Evolutionary conservation across 1,140 invertebrate genomes (phyloP), one percentile per base, ranked within the genome.

Genomic region (Heliconius himera): DNA sequence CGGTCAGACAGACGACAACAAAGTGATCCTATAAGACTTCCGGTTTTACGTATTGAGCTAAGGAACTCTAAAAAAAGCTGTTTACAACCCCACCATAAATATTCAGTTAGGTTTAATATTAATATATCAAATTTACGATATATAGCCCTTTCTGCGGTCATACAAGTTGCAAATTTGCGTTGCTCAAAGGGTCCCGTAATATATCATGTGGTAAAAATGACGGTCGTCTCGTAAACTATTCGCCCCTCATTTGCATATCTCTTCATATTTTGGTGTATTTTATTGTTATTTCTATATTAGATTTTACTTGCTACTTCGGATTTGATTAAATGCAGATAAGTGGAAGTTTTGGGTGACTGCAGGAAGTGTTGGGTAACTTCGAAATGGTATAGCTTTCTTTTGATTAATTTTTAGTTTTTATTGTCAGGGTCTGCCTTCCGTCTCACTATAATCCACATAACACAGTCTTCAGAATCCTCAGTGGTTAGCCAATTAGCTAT

Each of bases 101-200:
- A 26, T 66, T 66, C 60, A 66, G 60, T 66, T 66, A 66, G 60
- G 60, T 26, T 66, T 66, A 66, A 66, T 66, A 66, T 66, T 66
- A 66, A 66, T 66, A 66, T 66, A 66, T 66, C 22, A 66, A 26
- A 66, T 66, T n/a, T 0, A 26, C n/a, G 4, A 66, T 66, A 66
- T 66, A 66, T 29, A 29, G 60, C 60, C 60, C 13, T 66, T 66
- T 66, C 22, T 26, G 60, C 60, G 60, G 60, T 66, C 60, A 66
- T 66, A 66, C 22, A 29, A 22, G 22, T 66, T 66, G 60, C 26
- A 66, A 66, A 66, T 66, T 66, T 66, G 60, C 60, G 60, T 5
- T 22, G 60, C 60, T 66, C 60, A 66, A 29, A 66, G 11, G 26
- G 60, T 51, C 22, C 60, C 60, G 22, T 66, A 29, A 66, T 66